These are phyloP conservation scores for Meda fulgida DNA, from an alignment of 2,797 vertebrate genomes.

Conservation along the genomic window DNA sequence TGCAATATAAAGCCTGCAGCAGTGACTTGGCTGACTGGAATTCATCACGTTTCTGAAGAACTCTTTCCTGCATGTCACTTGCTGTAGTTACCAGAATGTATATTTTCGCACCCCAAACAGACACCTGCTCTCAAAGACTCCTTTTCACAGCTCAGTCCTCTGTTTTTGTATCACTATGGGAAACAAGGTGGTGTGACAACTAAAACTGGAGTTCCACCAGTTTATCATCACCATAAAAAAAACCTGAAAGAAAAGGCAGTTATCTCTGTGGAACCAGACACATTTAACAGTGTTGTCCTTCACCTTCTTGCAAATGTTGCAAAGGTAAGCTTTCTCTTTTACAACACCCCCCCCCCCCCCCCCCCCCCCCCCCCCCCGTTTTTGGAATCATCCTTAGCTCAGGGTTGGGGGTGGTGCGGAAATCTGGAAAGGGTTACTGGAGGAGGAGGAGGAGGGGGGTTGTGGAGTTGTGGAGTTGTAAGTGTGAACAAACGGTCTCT, in stretches of 20 bases:
- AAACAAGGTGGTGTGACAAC: conserved; percentile 58
- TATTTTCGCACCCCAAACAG: conserved; percentile 32
- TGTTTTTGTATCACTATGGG: conserved; percentile 54
- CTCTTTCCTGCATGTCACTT: conserved; percentile 28
- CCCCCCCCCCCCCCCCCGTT: too few species aligned
- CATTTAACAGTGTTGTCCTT: conserved; percentile 34
- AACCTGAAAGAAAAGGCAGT: conserved; percentile 37
- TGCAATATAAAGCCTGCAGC: conserved; percentile 11
- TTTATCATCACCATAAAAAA: conserved; percentile 48
- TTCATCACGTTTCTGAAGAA: conserved; percentile 22
- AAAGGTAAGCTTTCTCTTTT: conserved; percentile 42
- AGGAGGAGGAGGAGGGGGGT: conserved; percentile 64
- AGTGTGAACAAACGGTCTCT: conserved; percentile 79
- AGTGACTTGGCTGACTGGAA: conserved; percentile 9
- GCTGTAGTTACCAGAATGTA: conserved; percentile 39
- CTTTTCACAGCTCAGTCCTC: conserved; percentile 28
- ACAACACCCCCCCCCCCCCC: too few species aligned
- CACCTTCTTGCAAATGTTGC: conserved; percentile 27
- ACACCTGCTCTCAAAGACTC: conserved; percentile 44
- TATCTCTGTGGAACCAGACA: conserved; percentile 46
- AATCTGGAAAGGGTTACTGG: conserved; percentile 77
- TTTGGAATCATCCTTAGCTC: conserved; percentile 14
- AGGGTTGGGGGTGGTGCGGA: conserved; percentile 59
- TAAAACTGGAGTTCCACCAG: conserved; percentile 49
- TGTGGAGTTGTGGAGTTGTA: conserved; percentile 74